Evolutionary conservation across 2,797 vertebrate genomes (phyloP).

Genomic region (Paguma larvata): DNA sequence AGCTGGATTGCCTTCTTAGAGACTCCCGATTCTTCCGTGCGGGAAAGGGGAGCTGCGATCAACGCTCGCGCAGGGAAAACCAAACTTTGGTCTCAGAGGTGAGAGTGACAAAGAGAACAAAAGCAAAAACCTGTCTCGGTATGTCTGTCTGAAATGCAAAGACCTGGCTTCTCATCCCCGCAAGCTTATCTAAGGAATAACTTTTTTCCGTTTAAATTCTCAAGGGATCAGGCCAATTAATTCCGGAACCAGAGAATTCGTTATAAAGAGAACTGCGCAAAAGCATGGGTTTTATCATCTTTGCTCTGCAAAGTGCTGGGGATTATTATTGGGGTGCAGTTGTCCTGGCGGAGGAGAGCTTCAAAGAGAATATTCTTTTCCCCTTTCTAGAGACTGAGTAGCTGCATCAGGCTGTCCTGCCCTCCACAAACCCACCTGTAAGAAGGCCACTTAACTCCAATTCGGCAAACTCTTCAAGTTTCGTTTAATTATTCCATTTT

Average conservation of each 20-base stretch:
- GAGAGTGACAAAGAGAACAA: background rate
- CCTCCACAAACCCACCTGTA: background rate
- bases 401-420: background rate
- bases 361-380: background rate
- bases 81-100: background rate
- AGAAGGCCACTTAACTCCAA: background rate
- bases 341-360: background rate
- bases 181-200: background rate
- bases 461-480: constrained; percentile 59
- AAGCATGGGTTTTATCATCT: background rate
- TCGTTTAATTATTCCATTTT: background rate
- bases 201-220: background rate
- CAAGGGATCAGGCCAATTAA: background rate
- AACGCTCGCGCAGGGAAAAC: background rate
- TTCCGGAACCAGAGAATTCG: background rate
- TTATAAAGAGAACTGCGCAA: background rate
- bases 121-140: background rate
- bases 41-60: background rate
- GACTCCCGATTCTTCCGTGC: background rate
- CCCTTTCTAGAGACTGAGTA: background rate
- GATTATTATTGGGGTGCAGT: background rate
- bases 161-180: background rate
- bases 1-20: background rate
- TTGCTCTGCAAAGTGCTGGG: background rate
- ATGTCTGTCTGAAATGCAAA: background rate